Conservation (phyloP, 2,113 vertebrate genomes). For the Dissostichus mawsoni region DNA sequence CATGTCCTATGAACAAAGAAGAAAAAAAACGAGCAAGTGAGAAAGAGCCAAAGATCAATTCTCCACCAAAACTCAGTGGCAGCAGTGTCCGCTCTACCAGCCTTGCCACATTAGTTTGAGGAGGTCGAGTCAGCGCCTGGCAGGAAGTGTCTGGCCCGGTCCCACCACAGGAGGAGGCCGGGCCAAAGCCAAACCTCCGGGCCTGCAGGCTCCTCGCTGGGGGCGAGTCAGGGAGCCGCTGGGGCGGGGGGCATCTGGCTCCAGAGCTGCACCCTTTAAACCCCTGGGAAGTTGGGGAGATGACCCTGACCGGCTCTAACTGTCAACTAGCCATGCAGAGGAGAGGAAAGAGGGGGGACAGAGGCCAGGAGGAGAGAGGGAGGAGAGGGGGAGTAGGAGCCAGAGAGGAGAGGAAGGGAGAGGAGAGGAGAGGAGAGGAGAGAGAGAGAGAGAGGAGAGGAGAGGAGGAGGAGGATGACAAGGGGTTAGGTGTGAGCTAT, state of each 20-base stretch:
- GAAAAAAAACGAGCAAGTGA: slow-evolving; percentile 32
- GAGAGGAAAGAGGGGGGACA: slow-evolving; percentile 56
- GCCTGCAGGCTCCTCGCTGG: slow-evolving; percentile 61
- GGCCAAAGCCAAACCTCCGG: slow-evolving; percentile 61
- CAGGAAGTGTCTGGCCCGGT: slow-evolving; percentile 77
- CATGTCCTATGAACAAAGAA: slow-evolving; percentile 34
- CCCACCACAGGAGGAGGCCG: slow-evolving; percentile 57
- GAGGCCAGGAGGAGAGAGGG: slow-evolving; percentile 51
- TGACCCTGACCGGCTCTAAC: slow-evolving; percentile 68
- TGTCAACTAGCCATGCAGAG: slow-evolving; percentile 75
- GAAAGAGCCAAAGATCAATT: slow-evolving; percentile 44
- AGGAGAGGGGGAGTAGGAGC: slow-evolving; percentile 1
- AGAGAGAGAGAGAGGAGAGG: no score
- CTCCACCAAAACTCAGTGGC: slow-evolving; percentile 53
- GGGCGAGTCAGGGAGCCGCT: slow-evolving; percentile 78
- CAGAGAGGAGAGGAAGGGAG: slow-evolving; percentile 14
- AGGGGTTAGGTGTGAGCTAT: slow-evolving; percentile 73
- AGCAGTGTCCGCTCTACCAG: slow-evolving; percentile 73
- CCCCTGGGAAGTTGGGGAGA: slow-evolving; percentile 60
- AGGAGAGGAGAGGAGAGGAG: no score
- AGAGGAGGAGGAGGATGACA: slow-evolving; percentile 64
- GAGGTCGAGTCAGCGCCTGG: slow-evolving; percentile 73
- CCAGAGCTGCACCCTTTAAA: slow-evolving; percentile 57
- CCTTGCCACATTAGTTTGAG: slow-evolving; percentile 79
- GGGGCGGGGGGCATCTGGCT: slow-evolving; percentile 73